phyloP scores from a whole-genome alignment of 2,797 vertebrate genomes.

The Parauchenoglanis ngamensis region DNA sequence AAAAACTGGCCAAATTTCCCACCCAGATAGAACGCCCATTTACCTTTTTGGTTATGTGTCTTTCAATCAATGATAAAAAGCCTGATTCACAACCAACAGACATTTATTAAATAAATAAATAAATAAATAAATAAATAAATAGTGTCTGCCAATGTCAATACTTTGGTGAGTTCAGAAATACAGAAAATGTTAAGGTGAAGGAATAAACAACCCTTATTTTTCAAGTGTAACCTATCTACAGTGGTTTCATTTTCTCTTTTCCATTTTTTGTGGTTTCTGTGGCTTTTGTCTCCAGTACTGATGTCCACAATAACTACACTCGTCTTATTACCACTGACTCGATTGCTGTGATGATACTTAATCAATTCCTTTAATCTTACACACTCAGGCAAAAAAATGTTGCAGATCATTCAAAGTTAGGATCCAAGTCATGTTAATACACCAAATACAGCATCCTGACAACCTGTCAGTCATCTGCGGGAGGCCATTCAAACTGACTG shows the following conservation, averaged over 20 bases:
- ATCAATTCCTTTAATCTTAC: not conserved
- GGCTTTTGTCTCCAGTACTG: not conserved
- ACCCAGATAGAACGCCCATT: not conserved
- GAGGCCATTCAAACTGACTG: not conserved
- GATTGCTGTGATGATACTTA: not conserved
- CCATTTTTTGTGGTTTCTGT: not conserved
- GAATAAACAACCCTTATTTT: not conserved
- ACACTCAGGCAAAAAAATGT: not conserved
- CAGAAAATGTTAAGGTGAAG: not conserved
- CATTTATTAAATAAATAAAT: not conserved
- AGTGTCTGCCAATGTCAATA: not conserved
- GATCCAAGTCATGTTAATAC: not conserved
- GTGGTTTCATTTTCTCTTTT: not conserved
- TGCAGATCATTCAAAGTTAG: not conserved
- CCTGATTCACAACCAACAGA: not conserved
- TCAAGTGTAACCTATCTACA: not conserved
- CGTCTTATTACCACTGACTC: not conserved
- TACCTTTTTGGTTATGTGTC: not conserved
- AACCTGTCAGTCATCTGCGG: not conserved
- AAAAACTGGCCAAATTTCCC: not conserved
- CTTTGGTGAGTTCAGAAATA: not conserved
- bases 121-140: not conserved
- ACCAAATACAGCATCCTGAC: not conserved
- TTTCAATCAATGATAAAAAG: not conserved
- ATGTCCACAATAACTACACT: not conserved